Evolutionary conservation across 2,113 vertebrate species (phyloP).

Genomic region (Archilochus colubris): DNA sequence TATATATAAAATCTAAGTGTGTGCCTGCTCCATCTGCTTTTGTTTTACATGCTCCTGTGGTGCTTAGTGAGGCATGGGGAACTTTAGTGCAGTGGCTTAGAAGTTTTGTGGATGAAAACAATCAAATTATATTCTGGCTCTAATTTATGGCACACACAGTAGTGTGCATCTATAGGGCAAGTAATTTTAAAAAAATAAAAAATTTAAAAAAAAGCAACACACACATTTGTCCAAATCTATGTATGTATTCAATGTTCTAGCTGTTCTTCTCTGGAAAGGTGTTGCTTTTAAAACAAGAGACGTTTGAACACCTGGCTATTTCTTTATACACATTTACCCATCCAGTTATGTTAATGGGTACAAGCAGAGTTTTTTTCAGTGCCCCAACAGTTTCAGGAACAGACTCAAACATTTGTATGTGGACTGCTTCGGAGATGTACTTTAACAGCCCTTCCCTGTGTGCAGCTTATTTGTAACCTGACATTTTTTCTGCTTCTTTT

Average conservation of each 20-base stretch:
- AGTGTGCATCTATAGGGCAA: neutral
- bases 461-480: neutral
- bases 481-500: neutral
- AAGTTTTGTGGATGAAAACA: constrained; percentile 22
- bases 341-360: neutral
- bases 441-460: neutral
- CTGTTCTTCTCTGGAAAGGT: neutral
- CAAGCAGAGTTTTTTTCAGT: neutral
- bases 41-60: constrained; percentile 21
- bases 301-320: neutral
- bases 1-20: neutral
- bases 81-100: constrained; percentile 45
- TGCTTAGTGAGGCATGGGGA: constrained; percentile 25
- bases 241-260: neutral
- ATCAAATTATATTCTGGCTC: neutral
- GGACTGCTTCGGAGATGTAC: neutral
- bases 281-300: neutral
- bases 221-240: neutral
- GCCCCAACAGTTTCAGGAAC: neutral
- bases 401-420: neutral
- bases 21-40: constrained; percentile 27
- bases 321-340: neutral
- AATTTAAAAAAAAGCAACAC: neutral
- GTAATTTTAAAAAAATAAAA: neutral
- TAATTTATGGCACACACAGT: neutral